Evolutionary conservation across 2,888 invertebrate species (phyloP), one percentile per base, ranked within the genome.

Genomic region (Achlya flavicornis): DNA sequence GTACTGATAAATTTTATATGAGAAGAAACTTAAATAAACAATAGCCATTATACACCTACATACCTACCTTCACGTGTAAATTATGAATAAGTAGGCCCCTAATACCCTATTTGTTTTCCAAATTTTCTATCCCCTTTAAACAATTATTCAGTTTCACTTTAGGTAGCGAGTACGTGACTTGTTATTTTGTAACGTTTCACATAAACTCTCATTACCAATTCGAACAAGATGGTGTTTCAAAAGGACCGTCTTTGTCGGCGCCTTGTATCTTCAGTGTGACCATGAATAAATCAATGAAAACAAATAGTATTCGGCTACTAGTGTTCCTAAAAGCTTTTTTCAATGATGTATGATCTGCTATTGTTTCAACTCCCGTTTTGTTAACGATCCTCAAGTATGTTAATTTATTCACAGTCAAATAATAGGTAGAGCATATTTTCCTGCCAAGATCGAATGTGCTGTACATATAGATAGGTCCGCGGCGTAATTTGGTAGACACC

Each of bases 401-500:
- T 89, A 93, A 93, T 92, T 81, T 93, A 93, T 92, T 90, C 93
- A 74, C 60, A 72, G 73, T 67, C 58, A 76, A 82, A 92, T 91
- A 93, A 92, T 88, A 87, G 89, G 91, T 89, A 86, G 93, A 92
- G 92, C 92, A 93, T 91, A 92, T 92, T 92, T 90, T 87, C 89
- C 82, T 87, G 81, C 82, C 83, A 81, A 88, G 88, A 88, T 88
- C 86, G 84, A 84, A 82, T 88, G 82, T 82, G 88, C 77, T 87
- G 81, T 90, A 90, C 88, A 86, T 91, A 89, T 89, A 91, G 89
- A 92, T 91, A 92, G 90, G 89, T 90, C 83, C 65, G 86, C 89
- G 86, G 94, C 94, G 94, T 94, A 94, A 94, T 94, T 93, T 94
- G 93, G 94, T 94, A 94, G 94, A 94, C 92, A 94, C 94, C 94